Conservation (phyloP, 2,888 invertebrate species). For the Halocaridina rubra region DNA sequence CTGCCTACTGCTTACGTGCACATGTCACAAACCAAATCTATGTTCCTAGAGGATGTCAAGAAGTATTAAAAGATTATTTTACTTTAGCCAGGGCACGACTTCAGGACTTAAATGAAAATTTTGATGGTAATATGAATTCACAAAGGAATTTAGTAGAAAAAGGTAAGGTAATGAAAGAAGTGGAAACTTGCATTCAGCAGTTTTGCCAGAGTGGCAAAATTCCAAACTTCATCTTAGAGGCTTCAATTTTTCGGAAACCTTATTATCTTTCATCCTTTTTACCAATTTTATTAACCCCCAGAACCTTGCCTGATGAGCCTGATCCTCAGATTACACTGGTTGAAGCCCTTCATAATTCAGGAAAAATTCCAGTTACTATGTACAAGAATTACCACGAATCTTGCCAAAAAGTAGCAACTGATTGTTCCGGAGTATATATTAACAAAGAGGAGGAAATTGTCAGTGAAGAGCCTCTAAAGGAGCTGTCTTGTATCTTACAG, state of each 20-base stretch:
- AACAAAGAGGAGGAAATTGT: not conserved
- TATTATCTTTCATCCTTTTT: not conserved
- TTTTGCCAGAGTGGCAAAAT: not conserved
- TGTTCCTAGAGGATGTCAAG: conserved; percentile 33
- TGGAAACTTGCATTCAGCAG: not conserved
- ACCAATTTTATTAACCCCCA: not conserved
- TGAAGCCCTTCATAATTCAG: not conserved
- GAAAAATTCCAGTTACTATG: not conserved
- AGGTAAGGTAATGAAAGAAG: not conserved
- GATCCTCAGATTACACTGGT: not conserved
- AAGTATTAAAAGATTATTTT: conserved; percentile 15
- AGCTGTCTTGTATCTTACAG: not conserved
- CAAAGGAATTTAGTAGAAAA: not conserved
- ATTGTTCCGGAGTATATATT: not conserved
- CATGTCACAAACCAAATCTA: conserved; percentile 29
- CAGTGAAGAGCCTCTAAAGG: not conserved
- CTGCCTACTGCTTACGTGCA: conserved; percentile 37
- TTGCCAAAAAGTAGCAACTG: not conserved
- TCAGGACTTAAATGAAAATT: conserved; percentile 23
- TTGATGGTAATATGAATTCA: not conserved
- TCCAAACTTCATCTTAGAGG: not conserved
- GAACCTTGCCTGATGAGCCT: not conserved
- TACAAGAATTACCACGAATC: not conserved
- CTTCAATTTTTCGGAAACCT: not conserved
- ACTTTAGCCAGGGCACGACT: conserved; percentile 35